phyloP scores from a whole-genome alignment of 2,797 vertebrate genomes.

The Lemur catta region DNA sequence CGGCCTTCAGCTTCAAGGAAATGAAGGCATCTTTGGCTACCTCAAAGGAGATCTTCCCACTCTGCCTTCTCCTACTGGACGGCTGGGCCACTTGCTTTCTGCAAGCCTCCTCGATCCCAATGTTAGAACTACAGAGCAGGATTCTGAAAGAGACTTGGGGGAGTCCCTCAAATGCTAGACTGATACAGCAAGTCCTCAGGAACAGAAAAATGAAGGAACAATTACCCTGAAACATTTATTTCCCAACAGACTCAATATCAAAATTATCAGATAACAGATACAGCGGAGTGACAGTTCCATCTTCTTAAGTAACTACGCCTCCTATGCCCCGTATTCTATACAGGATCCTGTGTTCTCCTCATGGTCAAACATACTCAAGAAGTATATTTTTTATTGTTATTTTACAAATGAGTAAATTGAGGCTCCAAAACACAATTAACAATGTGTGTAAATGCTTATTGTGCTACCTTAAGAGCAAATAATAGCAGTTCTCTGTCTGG shows the following conservation, averaged over 20 bases:
- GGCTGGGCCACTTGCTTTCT: not conserved
- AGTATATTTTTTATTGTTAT: not conserved
- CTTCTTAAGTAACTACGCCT: not conserved
- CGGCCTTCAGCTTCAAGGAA: not conserved
- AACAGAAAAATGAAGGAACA: not conserved
- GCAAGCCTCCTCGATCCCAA: not conserved
- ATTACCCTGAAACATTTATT: not conserved
- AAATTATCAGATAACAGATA: not conserved
- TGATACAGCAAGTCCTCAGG: not conserved
- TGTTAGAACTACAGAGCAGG: not conserved
- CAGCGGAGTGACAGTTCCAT: not conserved
- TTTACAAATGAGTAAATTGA: constrained; percentile 6
- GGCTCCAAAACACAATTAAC: not conserved
- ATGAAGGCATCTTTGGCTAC: not conserved
- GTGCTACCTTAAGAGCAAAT: not conserved
- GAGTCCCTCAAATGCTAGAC: not conserved
- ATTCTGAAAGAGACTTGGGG: not conserved
- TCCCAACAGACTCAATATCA: not conserved
- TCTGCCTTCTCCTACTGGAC: not conserved
- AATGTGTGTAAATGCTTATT: not conserved
- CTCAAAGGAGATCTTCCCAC: not conserved
- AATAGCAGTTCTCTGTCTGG: not conserved
- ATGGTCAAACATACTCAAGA: not conserved
- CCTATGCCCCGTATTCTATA: rapidly evolving
- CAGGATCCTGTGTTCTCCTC: not conserved